Evolutionary conservation across 2,113 vertebrate genomes (phyloP).

Genomic region (Leptodactylus fuscus): DNA sequence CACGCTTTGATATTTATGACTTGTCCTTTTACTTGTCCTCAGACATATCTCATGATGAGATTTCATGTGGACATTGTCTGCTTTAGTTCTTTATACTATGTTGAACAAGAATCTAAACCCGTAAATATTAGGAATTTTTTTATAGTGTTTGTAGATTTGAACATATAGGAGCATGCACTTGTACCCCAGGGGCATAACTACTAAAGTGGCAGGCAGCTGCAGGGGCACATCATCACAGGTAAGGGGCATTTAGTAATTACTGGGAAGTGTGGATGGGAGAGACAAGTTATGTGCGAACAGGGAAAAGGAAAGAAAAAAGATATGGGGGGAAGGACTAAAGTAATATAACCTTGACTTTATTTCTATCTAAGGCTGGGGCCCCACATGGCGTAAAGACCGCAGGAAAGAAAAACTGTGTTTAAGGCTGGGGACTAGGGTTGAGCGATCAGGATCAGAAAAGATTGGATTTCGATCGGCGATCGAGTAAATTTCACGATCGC

Average conservation of each 20-base stretch:
- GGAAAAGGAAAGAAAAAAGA: too few relatives aligned
- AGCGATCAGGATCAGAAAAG: too few relatives aligned
- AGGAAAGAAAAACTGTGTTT: too few relatives aligned
- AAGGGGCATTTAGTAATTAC: not conserved
- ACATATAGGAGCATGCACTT: not conserved
- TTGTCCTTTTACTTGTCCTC: not conserved
- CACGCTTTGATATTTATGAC: conserved; percentile 1
- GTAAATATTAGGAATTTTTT: not conserved
- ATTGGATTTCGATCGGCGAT: too few relatives aligned
- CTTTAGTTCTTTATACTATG: not conserved
- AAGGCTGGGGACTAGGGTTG: too few relatives aligned
- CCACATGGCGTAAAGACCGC: too few relatives aligned
- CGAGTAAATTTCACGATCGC: too few relatives aligned
- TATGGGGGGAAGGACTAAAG: not conserved
- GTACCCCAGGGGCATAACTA: not conserved
- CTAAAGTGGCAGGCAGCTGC: not conserved
- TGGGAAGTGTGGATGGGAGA: too few relatives aligned
- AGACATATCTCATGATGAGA: not conserved
- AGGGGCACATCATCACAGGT: not conserved
- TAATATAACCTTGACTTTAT: too few relatives aligned
- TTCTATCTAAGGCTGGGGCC: too few relatives aligned
- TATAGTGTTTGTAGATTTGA: not conserved
- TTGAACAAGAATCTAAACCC: not conserved
- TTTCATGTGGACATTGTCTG: not conserved
- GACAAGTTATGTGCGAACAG: too few relatives aligned